Conservation (phyloP, 1,140 invertebrate species). For the Zophobas morio region DNA sequence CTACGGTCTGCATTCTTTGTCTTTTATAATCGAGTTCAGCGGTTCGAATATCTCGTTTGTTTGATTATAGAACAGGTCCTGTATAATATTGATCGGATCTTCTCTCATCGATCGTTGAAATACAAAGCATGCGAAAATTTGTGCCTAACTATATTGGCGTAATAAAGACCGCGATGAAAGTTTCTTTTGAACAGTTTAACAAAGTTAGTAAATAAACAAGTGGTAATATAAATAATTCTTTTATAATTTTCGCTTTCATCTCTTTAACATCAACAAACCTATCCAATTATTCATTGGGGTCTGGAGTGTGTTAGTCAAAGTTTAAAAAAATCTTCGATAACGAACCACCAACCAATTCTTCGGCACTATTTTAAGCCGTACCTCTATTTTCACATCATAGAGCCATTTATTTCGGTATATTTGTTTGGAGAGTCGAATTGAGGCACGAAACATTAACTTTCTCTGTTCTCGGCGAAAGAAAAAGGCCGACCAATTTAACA, state of each 20-base stretch:
- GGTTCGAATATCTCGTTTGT: conserved; percentile 29
- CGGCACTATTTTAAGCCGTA: no score
- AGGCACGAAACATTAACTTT: conserved; percentile 38
- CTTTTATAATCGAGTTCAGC: conserved; percentile 24
- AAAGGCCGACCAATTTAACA: conserved; percentile 56
- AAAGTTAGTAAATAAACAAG: conserved; percentile 26
- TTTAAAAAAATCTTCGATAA: background rate
- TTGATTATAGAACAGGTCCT: conserved; percentile 20
- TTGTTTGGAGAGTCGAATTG: background rate
- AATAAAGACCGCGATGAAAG: conserved; percentile 6
- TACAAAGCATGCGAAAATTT: background rate
- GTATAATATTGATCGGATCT: background rate
- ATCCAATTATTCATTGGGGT: conserved; percentile 14
- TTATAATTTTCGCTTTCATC: conserved; percentile 39
- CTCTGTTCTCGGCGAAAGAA: conserved; percentile 27
- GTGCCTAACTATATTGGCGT: background rate
- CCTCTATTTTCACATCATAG: background rate
- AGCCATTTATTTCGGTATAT: conserved; percentile 4
- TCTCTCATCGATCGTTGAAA: conserved; percentile 14
- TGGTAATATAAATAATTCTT: conserved; percentile 30
- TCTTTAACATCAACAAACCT: conserved; percentile 23
- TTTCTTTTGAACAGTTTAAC: background rate
- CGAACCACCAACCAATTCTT: no score
- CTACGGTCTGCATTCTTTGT: conserved; percentile 34
- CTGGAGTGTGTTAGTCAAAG: conserved; percentile 9